Evolutionary conservation across 2,113 vertebrate species (phyloP).

Genomic region (Tonatia bakeri): DNA sequence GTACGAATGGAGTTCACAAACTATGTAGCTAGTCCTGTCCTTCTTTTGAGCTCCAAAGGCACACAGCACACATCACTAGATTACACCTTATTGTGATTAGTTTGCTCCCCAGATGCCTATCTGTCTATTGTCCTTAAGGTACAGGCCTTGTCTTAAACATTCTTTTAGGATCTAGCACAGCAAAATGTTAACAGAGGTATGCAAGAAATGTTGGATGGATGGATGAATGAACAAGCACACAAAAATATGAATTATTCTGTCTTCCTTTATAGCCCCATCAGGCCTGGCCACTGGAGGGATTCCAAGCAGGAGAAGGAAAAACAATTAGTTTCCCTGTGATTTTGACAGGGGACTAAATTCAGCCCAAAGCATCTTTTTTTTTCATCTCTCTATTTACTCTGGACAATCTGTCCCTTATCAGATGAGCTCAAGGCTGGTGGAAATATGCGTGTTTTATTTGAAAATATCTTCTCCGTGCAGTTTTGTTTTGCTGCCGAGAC

Average conservation of each 20-base stretch:
- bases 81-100: background rate
- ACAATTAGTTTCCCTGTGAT: background rate
- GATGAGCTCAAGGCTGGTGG: slow-evolving; percentile 47
- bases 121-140: background rate
- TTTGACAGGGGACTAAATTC: slow-evolving; percentile 51
- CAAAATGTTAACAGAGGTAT: background rate
- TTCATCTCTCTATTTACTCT: slow-evolving; percentile 44
- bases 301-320: background rate
- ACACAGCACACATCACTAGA: too few relatives aligned
- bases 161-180: background rate
- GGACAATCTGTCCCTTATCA: slow-evolving; percentile 66
- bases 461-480: slow-evolving; percentile 27
- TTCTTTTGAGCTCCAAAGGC: background rate
- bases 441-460: slow-evolving; percentile 52
- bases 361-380: slow-evolving; percentile 39
- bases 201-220: background rate
- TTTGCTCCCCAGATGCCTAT: background rate
- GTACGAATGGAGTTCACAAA: background rate
- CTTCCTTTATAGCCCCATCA: background rate
- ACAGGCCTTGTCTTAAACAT: background rate
- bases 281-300: background rate
- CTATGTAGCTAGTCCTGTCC: background rate
- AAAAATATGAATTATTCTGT: background rate
- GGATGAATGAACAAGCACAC: background rate
- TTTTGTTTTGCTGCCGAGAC: slow-evolving; percentile 45